Base-by-base conservation (phyloP, 2,797 vertebrate species). In the Lindbergichthys nudifrons region DNA sequence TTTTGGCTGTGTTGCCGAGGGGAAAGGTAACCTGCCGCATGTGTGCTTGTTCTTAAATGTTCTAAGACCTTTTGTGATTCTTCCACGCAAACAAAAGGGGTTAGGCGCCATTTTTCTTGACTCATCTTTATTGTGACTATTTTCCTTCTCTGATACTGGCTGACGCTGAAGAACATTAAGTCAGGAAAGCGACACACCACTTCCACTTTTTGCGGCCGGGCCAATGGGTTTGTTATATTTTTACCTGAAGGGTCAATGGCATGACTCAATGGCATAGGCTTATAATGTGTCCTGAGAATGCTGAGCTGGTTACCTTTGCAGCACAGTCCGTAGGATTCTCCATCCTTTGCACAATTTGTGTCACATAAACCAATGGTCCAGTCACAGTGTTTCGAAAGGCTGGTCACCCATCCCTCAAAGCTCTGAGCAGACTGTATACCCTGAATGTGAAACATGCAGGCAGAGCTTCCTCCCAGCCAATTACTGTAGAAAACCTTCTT, bases 331-430 rank as follows among this genome's bases (percentile, higher is more conserved):
- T 69, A 92, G 4, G 83, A 56, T 0, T n/a, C 9, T 66, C 61
- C 67, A 0, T 41, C 0, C 0, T 10, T n/a, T n/a, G 3, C 12
- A 52, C 0, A 71, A 1, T 13, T 0, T 61, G 73, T 65, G 11
- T 84, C 63, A 81, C 87, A 90, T 4, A 93, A 21, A 1, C 91
- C 91, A 3, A 88, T 59, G 16, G 63, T 87, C 92, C 90, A 92
- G 53, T 90, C 84, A 63, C 0, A 66, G 15, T 79, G 54, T 13
- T 58, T 0, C 0, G 87, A 8, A 13, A 93, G 47, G 6, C 42
- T 21, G n/a, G 92, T 5, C 7, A 47, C 2, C 90, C 90, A 92
- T 5, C 74, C 85, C 18, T 75, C 61, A 26, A 59, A 19, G 42
- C 42, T 70, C 3, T 10, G 5, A 32, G 32, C 32, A 8, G 32